Conservation (phyloP, 2,888 invertebrate species). For the Malthinus flaveolus region DNA sequence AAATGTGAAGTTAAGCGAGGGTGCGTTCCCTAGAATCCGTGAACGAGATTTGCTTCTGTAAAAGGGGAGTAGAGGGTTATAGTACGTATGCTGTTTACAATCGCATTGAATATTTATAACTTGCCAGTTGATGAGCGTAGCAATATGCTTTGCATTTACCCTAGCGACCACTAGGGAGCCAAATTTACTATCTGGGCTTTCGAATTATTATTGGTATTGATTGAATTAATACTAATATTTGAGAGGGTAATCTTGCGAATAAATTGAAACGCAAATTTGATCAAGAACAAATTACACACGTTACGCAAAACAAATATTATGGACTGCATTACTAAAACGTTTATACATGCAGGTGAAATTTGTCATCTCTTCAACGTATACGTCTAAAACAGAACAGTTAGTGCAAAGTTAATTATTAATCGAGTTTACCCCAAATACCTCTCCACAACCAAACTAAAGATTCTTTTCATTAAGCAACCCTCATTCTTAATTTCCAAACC, state of each 20-base stretch:
- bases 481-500: slow-evolving; percentile 17
- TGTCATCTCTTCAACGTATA: not conserved
- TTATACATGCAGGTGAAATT: slow-evolving; percentile 3
- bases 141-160: slow-evolving; percentile 56
- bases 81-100: slow-evolving; percentile 50
- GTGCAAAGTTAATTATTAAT: not conserved
- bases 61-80: slow-evolving; percentile 32
- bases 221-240: slow-evolving; percentile 57
- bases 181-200: slow-evolving; percentile 31
- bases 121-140: slow-evolving; percentile 57
- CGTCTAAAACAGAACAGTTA: not conserved
- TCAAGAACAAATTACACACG: slow-evolving; percentile 43
- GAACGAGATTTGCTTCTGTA: slow-evolving; percentile 31
- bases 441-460: too few relatives aligned
- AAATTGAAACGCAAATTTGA: slow-evolving; percentile 55
- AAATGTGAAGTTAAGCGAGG: slow-evolving; percentile 49
- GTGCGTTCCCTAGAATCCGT: slow-evolving; percentile 32
- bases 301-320: slow-evolving; percentile 29
- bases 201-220: slow-evolving; percentile 50
- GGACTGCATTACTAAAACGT: slow-evolving; percentile 8
- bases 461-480: not conserved
- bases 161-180: slow-evolving; percentile 48
- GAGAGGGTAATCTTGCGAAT: slow-evolving; percentile 55
- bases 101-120: slow-evolving; percentile 57
- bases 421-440: not conserved